Conservation (phyloP, 2,888 invertebrate species). For the Cerastoderma edule region DNA sequence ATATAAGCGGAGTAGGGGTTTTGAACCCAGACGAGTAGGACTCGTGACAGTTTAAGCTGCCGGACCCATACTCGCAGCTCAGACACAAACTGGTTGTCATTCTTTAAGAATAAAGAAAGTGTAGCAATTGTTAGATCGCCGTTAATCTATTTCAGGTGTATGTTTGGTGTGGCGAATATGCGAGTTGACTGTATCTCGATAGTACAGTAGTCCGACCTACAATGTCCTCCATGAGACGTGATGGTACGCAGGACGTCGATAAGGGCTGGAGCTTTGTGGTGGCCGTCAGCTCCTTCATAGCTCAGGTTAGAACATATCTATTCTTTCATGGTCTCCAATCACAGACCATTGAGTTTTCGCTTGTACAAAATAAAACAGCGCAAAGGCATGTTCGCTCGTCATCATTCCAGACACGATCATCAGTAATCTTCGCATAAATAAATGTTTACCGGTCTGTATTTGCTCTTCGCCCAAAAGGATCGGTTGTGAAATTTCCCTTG, state of each 20-base stretch:
- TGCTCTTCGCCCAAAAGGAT: no score
- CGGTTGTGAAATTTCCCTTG: no score
- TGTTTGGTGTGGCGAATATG: background rate
- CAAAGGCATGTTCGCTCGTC: background rate
- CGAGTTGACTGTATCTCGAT: background rate
- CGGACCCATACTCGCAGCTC: background rate
- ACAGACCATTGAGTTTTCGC: background rate
- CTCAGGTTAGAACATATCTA: conserved; percentile 20
- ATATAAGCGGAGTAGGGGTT: no score
- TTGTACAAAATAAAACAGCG: background rate
- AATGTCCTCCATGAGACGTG: no score
- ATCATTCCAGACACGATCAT: background rate
- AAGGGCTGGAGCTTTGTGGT: conserved; percentile 35
- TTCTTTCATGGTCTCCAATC: background rate
- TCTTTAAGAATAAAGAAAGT: background rate
- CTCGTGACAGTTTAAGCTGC: no score
- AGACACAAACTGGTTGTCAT: background rate
- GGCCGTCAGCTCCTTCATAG: conserved; percentile 28
- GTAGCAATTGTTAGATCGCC: background rate
- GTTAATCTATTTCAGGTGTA: background rate
- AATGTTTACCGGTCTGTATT: background rate
- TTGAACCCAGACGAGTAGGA: no score
- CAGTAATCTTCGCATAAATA: background rate
- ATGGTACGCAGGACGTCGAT: conserved; percentile 13
- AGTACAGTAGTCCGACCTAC: no score